Conservation (phyloP, 1,140 invertebrate species). For the Lasioglossum albipes region DNA sequence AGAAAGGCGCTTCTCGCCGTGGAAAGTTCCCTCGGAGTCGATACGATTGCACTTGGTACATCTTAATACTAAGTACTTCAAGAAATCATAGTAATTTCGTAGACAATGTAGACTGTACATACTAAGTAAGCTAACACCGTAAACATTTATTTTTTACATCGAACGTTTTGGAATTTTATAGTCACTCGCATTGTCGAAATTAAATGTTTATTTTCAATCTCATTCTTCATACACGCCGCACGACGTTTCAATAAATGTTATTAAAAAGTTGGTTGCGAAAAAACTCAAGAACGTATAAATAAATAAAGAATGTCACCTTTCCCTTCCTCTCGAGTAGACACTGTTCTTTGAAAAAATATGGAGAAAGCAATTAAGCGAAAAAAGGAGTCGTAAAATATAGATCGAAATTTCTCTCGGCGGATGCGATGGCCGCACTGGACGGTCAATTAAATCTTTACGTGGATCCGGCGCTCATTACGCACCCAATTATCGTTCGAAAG, state of each 20-base stretch:
- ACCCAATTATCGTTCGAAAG: not conserved
- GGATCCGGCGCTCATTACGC: not conserved
- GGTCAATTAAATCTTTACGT: not conserved
- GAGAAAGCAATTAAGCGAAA: not conserved
- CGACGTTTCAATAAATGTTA: not conserved
- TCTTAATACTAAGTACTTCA: too few species aligned
- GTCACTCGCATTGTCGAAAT: too few species aligned
- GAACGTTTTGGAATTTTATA: too few species aligned
- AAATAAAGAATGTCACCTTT: not conserved
- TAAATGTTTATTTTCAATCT: too few species aligned
- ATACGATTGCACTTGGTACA: too few species aligned
- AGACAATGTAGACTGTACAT: not conserved
- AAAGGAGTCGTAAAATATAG: not conserved
- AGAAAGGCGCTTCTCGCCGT: not conserved
- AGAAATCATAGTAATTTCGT: too few species aligned
- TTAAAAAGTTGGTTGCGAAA: not conserved
- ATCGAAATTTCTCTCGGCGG: not conserved
- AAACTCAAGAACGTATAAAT: not conserved
- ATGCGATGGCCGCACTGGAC: not conserved
- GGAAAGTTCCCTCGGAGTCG: constrained; percentile 5
- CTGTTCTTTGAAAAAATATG: not conserved
- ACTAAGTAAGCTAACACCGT: not conserved
- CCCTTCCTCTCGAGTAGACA: not conserved
- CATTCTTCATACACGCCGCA: not conserved
- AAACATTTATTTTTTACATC: too few species aligned